phyloP scores from a whole-genome alignment of 1,140 invertebrate genomes.

The Drosophila pseudoananassae region DNA sequence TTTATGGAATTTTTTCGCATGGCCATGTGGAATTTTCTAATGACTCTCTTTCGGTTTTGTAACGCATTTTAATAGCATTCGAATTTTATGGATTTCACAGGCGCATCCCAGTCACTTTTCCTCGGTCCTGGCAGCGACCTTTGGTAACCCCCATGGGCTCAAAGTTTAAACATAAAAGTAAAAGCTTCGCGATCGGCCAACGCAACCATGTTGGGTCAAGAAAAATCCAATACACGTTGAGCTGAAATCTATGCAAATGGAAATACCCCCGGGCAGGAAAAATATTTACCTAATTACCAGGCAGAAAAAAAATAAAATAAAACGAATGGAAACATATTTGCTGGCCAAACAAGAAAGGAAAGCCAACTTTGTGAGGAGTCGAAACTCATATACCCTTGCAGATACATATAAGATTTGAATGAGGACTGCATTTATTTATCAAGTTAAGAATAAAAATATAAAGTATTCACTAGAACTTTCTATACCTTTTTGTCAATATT shows the following conservation, averaged over 20 bases:
- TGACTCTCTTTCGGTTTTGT: conserved; percentile 30
- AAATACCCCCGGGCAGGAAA: conserved; percentile 41
- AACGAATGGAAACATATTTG: conserved; percentile 54
- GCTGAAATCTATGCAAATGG: conserved; percentile 60
- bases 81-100: conserved; percentile 27
- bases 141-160: conserved; percentile 10
- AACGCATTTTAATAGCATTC: conserved; percentile 24
- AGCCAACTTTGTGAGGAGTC: too few relatives aligned
- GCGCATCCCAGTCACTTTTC: conserved; percentile 25
- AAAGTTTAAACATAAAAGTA: conserved; percentile 64
- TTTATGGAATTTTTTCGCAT: conserved; percentile 33
- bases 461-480: too few relatives aligned
- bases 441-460: too few relatives aligned
- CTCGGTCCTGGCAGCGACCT: conserved; percentile 23
- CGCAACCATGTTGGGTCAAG: conserved; percentile 57
- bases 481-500: too few relatives aligned
- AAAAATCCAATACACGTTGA: conserved; percentile 43
- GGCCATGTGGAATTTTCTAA: conserved; percentile 44
- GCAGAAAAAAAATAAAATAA: conserved; percentile 23
- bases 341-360: conserved; percentile 11
- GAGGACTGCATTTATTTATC: too few relatives aligned
- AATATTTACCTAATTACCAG: conserved; percentile 77
- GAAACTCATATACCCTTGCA: too few relatives aligned
- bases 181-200: conserved; percentile 49
- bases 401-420: too few relatives aligned